phyloP scores from a whole-genome alignment of 2,113 vertebrate genomes.

The Lamprotornis superbus region DNA sequence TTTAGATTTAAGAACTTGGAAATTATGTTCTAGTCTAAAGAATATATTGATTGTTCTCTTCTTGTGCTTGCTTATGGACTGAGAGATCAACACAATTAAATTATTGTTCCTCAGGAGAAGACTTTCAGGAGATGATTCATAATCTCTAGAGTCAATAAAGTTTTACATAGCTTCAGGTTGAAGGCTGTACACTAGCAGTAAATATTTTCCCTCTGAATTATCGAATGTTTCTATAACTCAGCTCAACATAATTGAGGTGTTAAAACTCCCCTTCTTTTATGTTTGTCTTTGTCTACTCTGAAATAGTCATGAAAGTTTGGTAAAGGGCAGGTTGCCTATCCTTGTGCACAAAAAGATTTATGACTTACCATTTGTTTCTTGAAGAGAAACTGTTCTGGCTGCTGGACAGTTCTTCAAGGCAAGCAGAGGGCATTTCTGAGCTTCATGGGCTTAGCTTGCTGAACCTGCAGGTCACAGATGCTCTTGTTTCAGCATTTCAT shows the following conservation, averaged over 20 bases:
- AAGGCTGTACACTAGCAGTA: background rate
- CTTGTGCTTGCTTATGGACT: background rate
- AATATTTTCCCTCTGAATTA: background rate
- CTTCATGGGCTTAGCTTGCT: background rate
- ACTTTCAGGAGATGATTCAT: background rate
- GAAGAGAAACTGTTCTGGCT: background rate
- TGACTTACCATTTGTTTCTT: background rate
- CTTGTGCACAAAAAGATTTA: background rate
- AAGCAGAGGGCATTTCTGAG: background rate
- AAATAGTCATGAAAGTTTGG: background rate
- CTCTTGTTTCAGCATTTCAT: background rate
- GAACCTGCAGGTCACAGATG: background rate
- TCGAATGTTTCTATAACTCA: background rate
- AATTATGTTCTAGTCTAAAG: background rate
- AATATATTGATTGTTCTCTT: background rate
- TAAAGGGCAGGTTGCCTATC: background rate
- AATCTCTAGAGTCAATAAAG: background rate
- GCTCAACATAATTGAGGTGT: background rate
- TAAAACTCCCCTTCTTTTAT: background rate
- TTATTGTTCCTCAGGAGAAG: background rate
- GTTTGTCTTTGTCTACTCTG: background rate
- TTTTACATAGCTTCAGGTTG: background rate
- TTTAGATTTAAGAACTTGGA: background rate
- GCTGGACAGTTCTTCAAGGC: background rate
- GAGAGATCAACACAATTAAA: background rate